Evolutionary conservation across 1,140 invertebrate species (phyloP).

Genomic region (Carposina sasakii): DNA sequence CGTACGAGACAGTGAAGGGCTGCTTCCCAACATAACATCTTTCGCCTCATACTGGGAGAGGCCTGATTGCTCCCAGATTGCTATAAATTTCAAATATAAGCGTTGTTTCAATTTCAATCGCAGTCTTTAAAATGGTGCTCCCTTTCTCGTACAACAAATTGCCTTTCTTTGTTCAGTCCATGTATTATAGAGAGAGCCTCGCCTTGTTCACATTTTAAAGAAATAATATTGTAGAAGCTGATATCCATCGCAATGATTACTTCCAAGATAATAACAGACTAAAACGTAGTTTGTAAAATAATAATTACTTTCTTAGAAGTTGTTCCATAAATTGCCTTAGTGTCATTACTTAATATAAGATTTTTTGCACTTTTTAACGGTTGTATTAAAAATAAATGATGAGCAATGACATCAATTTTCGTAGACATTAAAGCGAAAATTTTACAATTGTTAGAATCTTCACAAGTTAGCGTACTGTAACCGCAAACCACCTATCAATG

Average conservation of each 20-base stretch:
- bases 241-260: constrained; percentile 28
- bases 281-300: too few species aligned
- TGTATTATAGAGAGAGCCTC: constrained; percentile 34
- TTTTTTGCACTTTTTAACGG: too few species aligned
- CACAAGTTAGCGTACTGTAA: too few species aligned
- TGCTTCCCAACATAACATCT: constrained; percentile 55
- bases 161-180: constrained; percentile 61
- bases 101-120: constrained; percentile 55
- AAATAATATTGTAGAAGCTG: too few species aligned
- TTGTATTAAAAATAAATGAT: too few species aligned
- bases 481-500: constrained; percentile 12
- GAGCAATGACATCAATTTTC: too few species aligned
- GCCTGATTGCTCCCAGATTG: constrained; percentile 59
- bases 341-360: too few species aligned
- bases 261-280: too few species aligned
- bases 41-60: constrained; percentile 50
- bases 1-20: constrained; percentile 43
- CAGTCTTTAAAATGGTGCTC: constrained; percentile 62
- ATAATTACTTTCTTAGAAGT: too few species aligned
- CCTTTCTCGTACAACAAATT: constrained; percentile 66
- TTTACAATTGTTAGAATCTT: too few species aligned
- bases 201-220: constrained; percentile 34
- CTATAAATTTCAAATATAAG: constrained; percentile 67
- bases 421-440: too few species aligned
- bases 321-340: too few species aligned